Conservation (phyloP, 1,140 invertebrate species). For the Cepaea nemoralis region DNA sequence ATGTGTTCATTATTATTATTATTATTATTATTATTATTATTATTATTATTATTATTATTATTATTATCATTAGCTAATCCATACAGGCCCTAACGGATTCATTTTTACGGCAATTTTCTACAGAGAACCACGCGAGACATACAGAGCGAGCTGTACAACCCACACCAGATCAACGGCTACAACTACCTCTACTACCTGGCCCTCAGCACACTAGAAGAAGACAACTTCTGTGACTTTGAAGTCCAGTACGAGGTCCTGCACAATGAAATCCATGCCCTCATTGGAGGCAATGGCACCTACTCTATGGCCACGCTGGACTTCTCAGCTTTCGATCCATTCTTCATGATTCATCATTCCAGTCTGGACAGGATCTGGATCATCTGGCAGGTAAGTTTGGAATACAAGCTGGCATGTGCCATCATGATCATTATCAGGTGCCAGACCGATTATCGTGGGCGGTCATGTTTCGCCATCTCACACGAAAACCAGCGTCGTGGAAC, state of each 20-base stretch:
- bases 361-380: constrained; percentile 51
- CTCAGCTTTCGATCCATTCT: constrained; percentile 51
- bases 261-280: constrained; percentile 47
- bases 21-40: no score
- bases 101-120: background rate
- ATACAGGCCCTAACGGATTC: no score
- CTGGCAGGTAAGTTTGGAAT: constrained; percentile 46
- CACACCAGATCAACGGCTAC: background rate
- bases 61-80: no score
- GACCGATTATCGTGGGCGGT: no score
- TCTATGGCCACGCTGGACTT: constrained; percentile 49
- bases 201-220: constrained; percentile 43
- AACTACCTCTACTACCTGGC: constrained; percentile 37
- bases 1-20: no score
- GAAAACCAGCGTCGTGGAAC: no score
- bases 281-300: constrained; percentile 41
- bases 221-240: constrained; percentile 48
- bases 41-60: no score
- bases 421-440: no score
- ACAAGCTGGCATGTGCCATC: no score
- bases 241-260: constrained; percentile 52
- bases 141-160: background rate
- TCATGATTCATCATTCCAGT: constrained; percentile 49
- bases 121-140: constrained; percentile 21
- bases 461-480: no score